Evolutionary conservation across 2,888 invertebrate species (phyloP), one percentile per base, ranked within the genome.

Genomic region (Eucriotettix oculatus): DNA sequence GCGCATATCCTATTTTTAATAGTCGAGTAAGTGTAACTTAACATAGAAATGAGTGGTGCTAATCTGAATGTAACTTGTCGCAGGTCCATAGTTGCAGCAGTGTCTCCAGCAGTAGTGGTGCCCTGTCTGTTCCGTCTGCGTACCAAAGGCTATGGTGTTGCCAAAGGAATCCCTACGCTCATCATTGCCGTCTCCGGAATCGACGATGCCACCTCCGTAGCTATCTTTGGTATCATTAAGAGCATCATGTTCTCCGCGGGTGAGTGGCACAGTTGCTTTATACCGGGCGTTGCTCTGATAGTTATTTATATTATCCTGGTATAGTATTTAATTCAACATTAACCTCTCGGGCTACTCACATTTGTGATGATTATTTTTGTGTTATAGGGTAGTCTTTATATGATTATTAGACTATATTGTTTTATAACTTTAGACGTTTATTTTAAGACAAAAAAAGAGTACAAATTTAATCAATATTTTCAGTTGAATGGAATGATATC

Each of bases 91-190:
- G 60, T 75, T 29, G 75, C 76, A 11, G 79, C 79, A 5, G 79
- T 79, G 1, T 77, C 78, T 0, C 79, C 79, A 5, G 79, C 80
- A 9, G 78, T 80, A 59, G 76, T 79, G 52, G 78, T 80, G n/a
- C 79, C 79, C 0, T 72, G 74, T 42, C 71, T 79, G 68, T 68
- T 80, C 40, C 65, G 68, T 16, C 68, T 79, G 40, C 71, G 75
- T 60, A 72, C 73, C 60, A 66, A 69, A 59, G 80, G 82, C 0
- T 74, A 73, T 59, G 79, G 79, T 10, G 68, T 74, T 1, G 71
- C 70, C 59, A 74, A 77, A 68, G 79, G 79, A 5, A 73, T 80
- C 40, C 77, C 79, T 9, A 79, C 79, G 0, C 69, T 80, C 41
- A 72, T 79, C 1, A 78, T 79, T 52, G 79, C 79, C 5, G 77